Conservation (phyloP, 2,888 invertebrate genomes). For the Eupithecia centaureata region DNA sequence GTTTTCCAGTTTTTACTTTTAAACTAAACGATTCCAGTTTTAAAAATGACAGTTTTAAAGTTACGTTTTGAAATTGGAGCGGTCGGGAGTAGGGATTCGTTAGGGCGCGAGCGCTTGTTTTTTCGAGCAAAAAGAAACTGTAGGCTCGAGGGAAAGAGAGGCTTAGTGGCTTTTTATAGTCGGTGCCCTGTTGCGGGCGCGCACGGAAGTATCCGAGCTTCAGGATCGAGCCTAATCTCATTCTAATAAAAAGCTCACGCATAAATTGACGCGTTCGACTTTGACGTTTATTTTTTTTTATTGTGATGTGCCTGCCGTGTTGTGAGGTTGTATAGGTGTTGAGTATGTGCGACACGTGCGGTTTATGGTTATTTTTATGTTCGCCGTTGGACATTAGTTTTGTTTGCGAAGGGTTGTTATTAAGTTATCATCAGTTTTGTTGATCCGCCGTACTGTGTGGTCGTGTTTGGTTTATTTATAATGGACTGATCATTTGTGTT, state of each 20-base stretch:
- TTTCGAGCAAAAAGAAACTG: slow-evolving; percentile 73
- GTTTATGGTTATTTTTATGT: slow-evolving; percentile 78
- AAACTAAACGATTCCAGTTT: slow-evolving; percentile 62
- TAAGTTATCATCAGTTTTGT: slow-evolving; percentile 71
- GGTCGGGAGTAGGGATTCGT: slow-evolving; percentile 65
- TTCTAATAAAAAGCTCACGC: slow-evolving; percentile 82
- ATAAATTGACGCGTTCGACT: slow-evolving; percentile 76
- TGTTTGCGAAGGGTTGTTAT: slow-evolving; percentile 73
- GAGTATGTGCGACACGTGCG: slow-evolving; percentile 77
- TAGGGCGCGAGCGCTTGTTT: slow-evolving; percentile 69
- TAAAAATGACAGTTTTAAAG: slow-evolving; percentile 66
- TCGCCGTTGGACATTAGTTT: slow-evolving; percentile 73
- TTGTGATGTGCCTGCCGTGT: slow-evolving; percentile 53
- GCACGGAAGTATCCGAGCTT: slow-evolving; percentile 81
- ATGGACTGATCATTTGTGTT: slow-evolving; percentile 64
- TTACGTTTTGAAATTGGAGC: slow-evolving; percentile 62
- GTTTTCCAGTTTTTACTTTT: slow-evolving; percentile 60
- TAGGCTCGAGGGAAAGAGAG: slow-evolving; percentile 80
- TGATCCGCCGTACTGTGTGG: slow-evolving; percentile 72
- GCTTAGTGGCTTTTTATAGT: slow-evolving; percentile 81
- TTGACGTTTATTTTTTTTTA: slow-evolving; percentile 67
- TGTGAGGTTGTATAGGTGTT: slow-evolving; percentile 70
- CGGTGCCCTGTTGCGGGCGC: slow-evolving; percentile 78
- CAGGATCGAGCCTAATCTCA: slow-evolving; percentile 79
- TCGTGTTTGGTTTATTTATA: slow-evolving; percentile 63